Conservation (phyloP, 64 coral and sea anemone genomes). For the Cladopsammia gracilis region DNA sequence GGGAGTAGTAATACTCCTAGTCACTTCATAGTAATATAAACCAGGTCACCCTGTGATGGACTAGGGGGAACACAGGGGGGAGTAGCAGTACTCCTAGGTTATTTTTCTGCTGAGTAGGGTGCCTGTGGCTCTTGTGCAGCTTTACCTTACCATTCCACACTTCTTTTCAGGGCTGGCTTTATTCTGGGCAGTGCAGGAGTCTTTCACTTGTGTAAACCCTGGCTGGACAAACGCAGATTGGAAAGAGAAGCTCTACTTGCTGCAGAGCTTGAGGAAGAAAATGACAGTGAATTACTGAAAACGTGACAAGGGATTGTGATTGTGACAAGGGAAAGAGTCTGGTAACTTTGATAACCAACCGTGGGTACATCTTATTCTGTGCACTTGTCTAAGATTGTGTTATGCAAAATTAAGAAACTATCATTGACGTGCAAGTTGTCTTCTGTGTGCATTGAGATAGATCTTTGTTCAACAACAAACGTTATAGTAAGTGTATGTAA, state of each 20-base stretch:
- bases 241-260: constrained; percentile 67
- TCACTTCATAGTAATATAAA: no score
- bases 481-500: no score
- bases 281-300: constrained; percentile 23
- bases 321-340: not conserved
- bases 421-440: no score
- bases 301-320: not conserved
- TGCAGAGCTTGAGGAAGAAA: not conserved
- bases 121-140: no score
- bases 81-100: no score
- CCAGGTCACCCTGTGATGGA: no score
- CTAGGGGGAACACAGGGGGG: no score
- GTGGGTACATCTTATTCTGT: constrained; percentile 19
- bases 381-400: not conserved
- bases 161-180: constrained; percentile 5
- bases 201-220: constrained; percentile 90
- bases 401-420: not conserved
- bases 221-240: constrained; percentile 84
- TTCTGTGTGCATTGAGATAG: no score
- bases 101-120: no score
- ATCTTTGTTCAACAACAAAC: no score
- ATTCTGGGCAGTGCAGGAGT: constrained; percentile 64
- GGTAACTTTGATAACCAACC: not conserved
- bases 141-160: no score
- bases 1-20: no score